Evolutionary conservation across 2,113 vertebrate species (phyloP).

Genomic region (Gnathochromis pfefferi): DNA sequence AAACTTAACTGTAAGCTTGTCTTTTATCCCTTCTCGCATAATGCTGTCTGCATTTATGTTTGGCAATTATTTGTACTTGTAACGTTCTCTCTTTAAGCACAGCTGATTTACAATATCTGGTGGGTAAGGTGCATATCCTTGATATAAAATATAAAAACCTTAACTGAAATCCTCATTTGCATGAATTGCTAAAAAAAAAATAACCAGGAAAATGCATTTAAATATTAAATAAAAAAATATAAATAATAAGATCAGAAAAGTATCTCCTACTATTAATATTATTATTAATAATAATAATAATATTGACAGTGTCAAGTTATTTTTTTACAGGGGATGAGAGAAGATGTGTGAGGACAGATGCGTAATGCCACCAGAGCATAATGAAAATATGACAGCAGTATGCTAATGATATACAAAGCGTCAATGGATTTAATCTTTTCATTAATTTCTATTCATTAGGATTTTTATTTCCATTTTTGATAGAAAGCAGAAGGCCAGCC

Average conservation of each 20-base stretch:
- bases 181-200: not conserved
- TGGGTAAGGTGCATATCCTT: not conserved
- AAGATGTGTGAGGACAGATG: not conserved
- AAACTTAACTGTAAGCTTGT: not conserved
- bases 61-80: not conserved
- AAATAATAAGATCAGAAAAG: not conserved
- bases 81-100: not conserved
- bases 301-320: not conserved
- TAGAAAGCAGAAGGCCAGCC: not conserved
- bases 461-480: not conserved
- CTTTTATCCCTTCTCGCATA: not conserved
- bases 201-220: not conserved
- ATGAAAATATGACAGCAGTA: not conserved
- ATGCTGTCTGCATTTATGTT: not conserved
- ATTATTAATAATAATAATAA: not conserved
- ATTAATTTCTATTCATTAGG: not conserved
- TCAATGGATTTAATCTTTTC: not conserved
- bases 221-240: not conserved
- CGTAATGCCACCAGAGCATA: not conserved
- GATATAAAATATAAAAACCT: not conserved
- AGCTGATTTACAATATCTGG: not conserved
- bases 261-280: not conserved
- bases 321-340: not conserved
- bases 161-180: fast-evolving
- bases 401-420: not conserved